A percentile compares a stretch with the other conserved stretches of the same genome.
Conservation (phyloP, 2,888 invertebrate species). For the Metallyticus violacea region DNA sequence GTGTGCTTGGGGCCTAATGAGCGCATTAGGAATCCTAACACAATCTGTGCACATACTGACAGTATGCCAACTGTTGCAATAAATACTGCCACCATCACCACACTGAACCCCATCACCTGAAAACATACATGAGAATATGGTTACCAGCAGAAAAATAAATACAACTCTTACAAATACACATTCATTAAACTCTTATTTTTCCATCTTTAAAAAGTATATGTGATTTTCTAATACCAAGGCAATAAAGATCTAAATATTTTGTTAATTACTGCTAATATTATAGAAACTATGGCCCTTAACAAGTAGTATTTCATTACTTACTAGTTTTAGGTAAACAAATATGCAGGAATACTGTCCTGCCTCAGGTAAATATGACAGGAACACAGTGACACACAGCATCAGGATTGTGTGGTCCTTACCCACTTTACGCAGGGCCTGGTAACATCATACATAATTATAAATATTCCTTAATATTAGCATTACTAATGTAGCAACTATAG, state of each 20-base stretch:
- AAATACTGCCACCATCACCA: slow-evolving; percentile 93
- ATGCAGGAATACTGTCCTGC: slow-evolving; percentile 99
- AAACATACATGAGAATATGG: slow-evolving; percentile 14
- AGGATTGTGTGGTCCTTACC: slow-evolving; percentile 94
- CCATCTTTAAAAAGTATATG: too few relatives aligned
- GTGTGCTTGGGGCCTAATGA: slow-evolving; percentile 93
- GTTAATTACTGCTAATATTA: neutral
- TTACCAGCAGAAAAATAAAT: neutral
- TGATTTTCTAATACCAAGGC: too few relatives aligned
- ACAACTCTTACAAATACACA: neutral
- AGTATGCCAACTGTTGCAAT: slow-evolving; percentile 96
- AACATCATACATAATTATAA: neutral
- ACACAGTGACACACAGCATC: slow-evolving; percentile 95
- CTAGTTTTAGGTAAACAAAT: slow-evolving; percentile 96
- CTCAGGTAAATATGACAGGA: slow-evolving; percentile 96
- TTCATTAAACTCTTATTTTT: too few relatives aligned
- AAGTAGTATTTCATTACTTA: slow-evolving; percentile 48
- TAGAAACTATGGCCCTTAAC: neutral
- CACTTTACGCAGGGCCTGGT: slow-evolving; percentile 77
- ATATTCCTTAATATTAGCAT: too few relatives aligned
- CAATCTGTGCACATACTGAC: slow-evolving; percentile 92
- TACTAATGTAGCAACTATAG: too few relatives aligned
- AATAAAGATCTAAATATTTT: neutral
- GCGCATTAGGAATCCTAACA: slow-evolving; percentile 78
- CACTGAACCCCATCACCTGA: slow-evolving; percentile 89